Percentiles rank a stretch among this genome's conserved stretches.
Conservation (phyloP, 2,888 invertebrate species). For the Phanerotoma sp. region DNA sequence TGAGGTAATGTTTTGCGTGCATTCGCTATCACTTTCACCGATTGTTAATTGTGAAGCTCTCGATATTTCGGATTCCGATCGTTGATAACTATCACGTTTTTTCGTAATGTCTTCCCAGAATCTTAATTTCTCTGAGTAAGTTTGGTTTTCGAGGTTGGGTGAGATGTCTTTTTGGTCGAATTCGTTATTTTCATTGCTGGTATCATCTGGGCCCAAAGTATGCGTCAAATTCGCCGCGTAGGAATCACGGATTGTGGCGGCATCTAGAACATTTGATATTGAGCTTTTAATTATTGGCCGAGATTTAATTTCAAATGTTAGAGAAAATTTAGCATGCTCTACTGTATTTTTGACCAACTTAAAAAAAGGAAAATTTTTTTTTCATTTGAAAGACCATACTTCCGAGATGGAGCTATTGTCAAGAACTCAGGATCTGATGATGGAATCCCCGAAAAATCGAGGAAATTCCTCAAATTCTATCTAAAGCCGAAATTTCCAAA, state of each 20-base stretch:
- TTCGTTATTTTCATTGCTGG: conserved; percentile 54
- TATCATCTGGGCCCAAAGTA: conserved; percentile 55
- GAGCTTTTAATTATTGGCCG: too few relatives aligned
- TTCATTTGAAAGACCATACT: too few relatives aligned
- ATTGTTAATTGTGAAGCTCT: conserved; percentile 50
- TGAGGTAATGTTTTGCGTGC: conserved; percentile 46
- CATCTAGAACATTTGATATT: conserved; percentile 58
- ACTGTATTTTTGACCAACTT: too few relatives aligned
- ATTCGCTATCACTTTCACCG: conserved; percentile 53
- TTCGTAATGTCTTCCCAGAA: conserved; percentile 56
- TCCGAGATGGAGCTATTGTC: too few relatives aligned
- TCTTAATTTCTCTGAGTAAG: conserved; percentile 53
- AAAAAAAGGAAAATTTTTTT: too few relatives aligned
- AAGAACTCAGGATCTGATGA: too few relatives aligned
- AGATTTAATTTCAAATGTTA: too few relatives aligned
- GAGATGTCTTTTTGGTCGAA: conserved; percentile 39
- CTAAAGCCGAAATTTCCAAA: too few relatives aligned
- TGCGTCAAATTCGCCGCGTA: conserved; percentile 54
- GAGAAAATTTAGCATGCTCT: too few relatives aligned
- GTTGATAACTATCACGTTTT: conserved; percentile 52
- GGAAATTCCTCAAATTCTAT: too few relatives aligned
- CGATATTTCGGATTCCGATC: conserved; percentile 53
- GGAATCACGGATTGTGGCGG: conserved; percentile 53
- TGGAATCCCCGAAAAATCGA: too few relatives aligned
- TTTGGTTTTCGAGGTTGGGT: conserved; percentile 49